Evolutionary conservation across 2,797 vertebrate genomes (phyloP).

Genomic region (Nyctibius grandis): DNA sequence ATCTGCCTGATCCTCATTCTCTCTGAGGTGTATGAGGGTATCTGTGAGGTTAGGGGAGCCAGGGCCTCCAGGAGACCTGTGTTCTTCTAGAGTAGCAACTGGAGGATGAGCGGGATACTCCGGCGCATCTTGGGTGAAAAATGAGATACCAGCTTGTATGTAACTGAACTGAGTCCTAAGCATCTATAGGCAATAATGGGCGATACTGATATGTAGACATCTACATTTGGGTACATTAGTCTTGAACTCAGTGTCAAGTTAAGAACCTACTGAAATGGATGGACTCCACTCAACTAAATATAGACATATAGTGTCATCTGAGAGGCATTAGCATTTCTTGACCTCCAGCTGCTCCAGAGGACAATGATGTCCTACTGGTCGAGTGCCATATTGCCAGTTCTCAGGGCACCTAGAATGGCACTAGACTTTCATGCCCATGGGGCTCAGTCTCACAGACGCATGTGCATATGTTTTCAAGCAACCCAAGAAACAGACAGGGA

Average conservation of each 20-base stretch:
- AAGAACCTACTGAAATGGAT: neutral
- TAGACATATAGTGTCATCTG: neutral
- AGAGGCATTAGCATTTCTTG: accelerated
- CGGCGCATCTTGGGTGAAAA: neutral
- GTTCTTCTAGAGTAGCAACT: neutral
- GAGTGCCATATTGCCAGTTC: neutral
- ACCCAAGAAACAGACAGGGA: neutral
- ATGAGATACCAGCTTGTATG: neutral
- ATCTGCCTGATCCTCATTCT: neutral
- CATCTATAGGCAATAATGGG: neutral
- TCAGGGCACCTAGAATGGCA: neutral
- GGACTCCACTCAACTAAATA: neutral
- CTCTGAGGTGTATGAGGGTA: neutral
- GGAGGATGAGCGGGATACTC: neutral
- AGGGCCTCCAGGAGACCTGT: neutral
- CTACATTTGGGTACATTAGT: neutral
- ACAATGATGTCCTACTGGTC: neutral
- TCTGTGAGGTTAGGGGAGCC: neutral
- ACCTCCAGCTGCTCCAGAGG: neutral
- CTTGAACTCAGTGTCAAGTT: neutral
- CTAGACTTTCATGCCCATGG: neutral
- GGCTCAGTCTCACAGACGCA: neutral
- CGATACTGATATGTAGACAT: accelerated
- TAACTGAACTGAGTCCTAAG: neutral
- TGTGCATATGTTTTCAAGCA: neutral